Conservation (phyloP, 2,113 vertebrate genomes). For the Micronisus gabar region DNA sequence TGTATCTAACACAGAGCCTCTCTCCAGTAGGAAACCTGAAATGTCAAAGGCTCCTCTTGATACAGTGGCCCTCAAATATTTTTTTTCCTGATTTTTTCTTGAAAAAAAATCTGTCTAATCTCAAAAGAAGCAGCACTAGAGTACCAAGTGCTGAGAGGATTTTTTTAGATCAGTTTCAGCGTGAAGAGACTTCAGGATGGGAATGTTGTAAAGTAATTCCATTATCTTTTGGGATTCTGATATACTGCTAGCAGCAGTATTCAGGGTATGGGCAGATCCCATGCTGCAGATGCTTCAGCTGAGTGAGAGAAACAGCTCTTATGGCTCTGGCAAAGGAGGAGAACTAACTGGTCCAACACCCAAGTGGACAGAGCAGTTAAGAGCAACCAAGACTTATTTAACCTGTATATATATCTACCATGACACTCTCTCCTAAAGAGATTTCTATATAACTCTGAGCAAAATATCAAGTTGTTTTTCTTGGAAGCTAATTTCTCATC, state of each 20-base stretch:
- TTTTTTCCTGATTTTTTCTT: background rate
- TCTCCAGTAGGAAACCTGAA: background rate
- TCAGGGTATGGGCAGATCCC: background rate
- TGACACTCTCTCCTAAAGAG: background rate
- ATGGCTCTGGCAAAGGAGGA: background rate
- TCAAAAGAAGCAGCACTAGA: background rate
- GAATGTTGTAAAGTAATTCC: background rate
- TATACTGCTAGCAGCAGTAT: background rate
- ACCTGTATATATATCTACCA: background rate
- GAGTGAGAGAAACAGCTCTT: background rate
- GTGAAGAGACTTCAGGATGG: background rate
- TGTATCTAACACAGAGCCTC: background rate
- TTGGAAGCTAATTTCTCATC: background rate
- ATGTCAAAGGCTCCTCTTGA: background rate
- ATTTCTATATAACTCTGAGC: background rate
- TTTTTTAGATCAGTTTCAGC: background rate
- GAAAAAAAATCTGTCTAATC: background rate
- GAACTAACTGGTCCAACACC: background rate
- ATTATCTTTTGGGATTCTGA: background rate
- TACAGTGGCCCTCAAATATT: rapidly evolving
- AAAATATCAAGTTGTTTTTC: background rate
- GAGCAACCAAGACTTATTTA: background rate
- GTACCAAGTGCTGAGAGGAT: background rate
- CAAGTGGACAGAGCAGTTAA: background rate
- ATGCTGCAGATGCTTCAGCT: background rate